A percentile compares a stretch with the other conserved stretches of the same genome.
These are phyloP conservation scores for Cyclopterus lumpus DNA, from an alignment of 2,797 vertebrate genomes.

Conservation along the genomic window DNA sequence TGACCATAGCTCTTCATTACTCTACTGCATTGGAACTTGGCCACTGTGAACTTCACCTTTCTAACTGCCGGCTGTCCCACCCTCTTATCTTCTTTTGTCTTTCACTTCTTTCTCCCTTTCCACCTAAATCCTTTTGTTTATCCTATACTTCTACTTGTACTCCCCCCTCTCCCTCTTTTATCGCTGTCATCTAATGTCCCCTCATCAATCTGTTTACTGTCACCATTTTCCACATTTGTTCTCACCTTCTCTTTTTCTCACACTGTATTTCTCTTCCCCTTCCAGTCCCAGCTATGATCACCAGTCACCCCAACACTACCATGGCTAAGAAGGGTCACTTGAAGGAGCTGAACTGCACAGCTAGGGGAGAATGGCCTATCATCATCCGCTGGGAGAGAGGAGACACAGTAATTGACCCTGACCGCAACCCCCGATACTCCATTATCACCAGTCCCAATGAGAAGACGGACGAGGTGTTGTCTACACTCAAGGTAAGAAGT, in stretches of 20 bases:
- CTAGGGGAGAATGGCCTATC: constrained; percentile 95
- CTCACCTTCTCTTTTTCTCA: constrained; percentile 40
- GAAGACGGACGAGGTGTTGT: constrained; percentile 96
- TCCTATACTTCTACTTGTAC: constrained; percentile 32
- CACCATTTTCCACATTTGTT: constrained; percentile 34
- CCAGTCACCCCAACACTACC: constrained; percentile 97
- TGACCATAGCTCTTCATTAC: constrained; percentile 81
- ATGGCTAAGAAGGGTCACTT: constrained; percentile 97
- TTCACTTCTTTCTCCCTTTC: constrained; percentile 37
- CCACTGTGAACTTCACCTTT: constrained; percentile 60
- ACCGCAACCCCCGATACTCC: constrained; percentile 94
- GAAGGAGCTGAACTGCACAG: constrained; percentile 98
- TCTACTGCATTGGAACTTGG: constrained; percentile 70
- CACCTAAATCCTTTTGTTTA: constrained; percentile 54
- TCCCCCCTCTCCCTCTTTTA: background rate
- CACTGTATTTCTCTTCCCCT: constrained; percentile 42
- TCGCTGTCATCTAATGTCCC: constrained; percentile 28
- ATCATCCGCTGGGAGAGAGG: constrained; percentile 99
- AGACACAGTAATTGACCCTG: constrained; percentile 97
- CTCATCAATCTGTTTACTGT: constrained; percentile 57
- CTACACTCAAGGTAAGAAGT: constrained; percentile 91
- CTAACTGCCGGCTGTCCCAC: constrained; percentile 48
- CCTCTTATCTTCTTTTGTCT: constrained; percentile 18
- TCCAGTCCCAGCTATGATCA: constrained; percentile 97
- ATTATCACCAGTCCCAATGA: constrained; percentile 96